Percentiles rank a stretch among this genome's conserved stretches.
phyloP scores from a whole-genome alignment of 2,888 invertebrate genomes.

The Machimus rusticus region DNA sequence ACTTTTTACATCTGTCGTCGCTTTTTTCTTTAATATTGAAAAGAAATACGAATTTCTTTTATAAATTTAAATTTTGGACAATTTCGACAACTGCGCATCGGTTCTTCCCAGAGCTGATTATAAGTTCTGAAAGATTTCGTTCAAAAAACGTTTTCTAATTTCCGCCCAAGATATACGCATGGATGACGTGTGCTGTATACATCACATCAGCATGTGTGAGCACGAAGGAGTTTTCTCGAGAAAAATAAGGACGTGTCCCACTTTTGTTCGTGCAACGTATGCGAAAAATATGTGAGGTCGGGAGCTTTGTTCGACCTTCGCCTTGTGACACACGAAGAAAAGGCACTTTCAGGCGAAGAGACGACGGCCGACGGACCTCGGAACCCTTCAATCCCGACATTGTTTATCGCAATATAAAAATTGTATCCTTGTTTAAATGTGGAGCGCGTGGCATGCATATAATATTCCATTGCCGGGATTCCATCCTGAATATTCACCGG shows the following conservation, averaged over 20 bases:
- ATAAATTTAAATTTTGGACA: no score
- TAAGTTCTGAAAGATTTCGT: neutral
- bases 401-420: constrained; percentile 34
- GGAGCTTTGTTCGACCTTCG: neutral
- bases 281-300: neutral
- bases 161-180: neutral
- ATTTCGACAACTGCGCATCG: neutral
- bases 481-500: neutral
- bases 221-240: neutral
- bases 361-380: neutral
- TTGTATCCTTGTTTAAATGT: constrained; percentile 37
- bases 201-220: neutral
- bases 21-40: no score
- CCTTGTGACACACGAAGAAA: neutral
- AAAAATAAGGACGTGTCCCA: neutral
- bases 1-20: no score
- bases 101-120: neutral
- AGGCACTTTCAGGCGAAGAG: neutral
- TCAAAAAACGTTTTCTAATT: neutral
- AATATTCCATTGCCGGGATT: neutral
- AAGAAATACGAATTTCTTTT: no score
- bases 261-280: neutral
- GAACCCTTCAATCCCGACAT: constrained; percentile 8
- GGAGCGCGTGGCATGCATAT: constrained; percentile 37
- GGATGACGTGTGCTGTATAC: neutral